Evolutionary conservation across 2,113 vertebrate genomes (phyloP), one percentile per base, ranked within the genome.

Genomic region (Condylura cristata): DNA sequence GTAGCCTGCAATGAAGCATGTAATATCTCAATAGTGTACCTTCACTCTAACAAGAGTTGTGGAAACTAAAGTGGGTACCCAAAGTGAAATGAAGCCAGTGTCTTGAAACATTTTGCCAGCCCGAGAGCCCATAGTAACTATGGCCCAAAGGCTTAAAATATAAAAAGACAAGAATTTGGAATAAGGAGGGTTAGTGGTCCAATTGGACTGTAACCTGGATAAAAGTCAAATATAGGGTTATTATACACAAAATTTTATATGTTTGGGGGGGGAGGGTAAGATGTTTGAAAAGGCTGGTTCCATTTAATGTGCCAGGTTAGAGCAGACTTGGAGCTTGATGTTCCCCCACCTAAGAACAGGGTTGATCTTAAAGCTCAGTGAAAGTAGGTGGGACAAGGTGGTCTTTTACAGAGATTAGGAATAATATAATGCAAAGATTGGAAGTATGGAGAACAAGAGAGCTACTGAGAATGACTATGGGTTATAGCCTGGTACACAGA

Each of bases 51-150:
- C 81, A 44, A 80, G 26, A 70, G n/a, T 39, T 70, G n/a, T 37
- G 20, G 34, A 34, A 39, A 70, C 5, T 86, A 84, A 74, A 78
- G 51, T 11, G 28, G 11, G 30, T 34, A 74, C n/a, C 8, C 7
- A 60, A 53, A 4, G 8, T 63, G 41, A 63, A 95, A 20, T 44
- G 26, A 96, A 94, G 22, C 16, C 34, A 60, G 30, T 41, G 32
- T 51, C 30, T 96, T 93, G 51, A 95, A 94, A 78, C 32, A 90
- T 11, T 32, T 60, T 37, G 8, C 79, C 58, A 90, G 46, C 88
- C 34, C 37, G 58, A 68, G 58, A 65, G 20, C 24, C 58, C 68
- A 68, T 17, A 76, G 37, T 37, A 79, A 72, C 6, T 41, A 34
- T 58, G 84, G 44, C 61, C 56, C 28, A 85, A 76, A 94, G 10